Base-by-base conservation (phyloP, 1,140 invertebrate genomes). In the Calliphora vicina region DNA sequence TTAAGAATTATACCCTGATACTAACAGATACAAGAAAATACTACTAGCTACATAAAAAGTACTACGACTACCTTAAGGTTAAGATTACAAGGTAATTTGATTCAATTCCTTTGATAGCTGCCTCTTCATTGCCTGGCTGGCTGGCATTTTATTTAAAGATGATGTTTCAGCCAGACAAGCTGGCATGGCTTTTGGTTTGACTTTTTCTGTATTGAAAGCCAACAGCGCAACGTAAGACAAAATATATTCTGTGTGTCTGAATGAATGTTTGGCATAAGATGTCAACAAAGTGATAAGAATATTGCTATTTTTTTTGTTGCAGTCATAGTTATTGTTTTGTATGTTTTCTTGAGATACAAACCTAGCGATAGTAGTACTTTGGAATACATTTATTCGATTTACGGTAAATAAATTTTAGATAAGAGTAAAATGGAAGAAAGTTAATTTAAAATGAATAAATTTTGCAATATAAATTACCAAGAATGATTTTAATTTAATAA, bases 11-110 rank as follows among this genome's bases (percentile, higher is more conserved):
- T 50, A 50, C 13, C 12, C 45, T 50, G 17, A 50, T 50, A 50
- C 17, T 1, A 50, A 50, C 3, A 76, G 15, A 20, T 76, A 73
- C 25, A n/a, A 29, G 15, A 29, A 74, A 74, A 29, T 76, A n/a
- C n/a, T n/a, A n/a, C n/a, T n/a, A 42, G 15, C 35, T 10, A 42
- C 29, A 42, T 10, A 78, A 78, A 43, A 23, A 13, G 1, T 43
- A 12, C 74, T 13, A 78, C 12, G 13, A 42, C 35, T 45, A 78
- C 74, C 74, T 78, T 78, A 78, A 43, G 74, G n/a, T 78, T 78
- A 78, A 78, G 74, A 78, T 78, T 78, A 78, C 74, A 78, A 78
- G 20, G 74, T 78, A 78, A 78, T 78, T 78, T 78, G 74, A 78
- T 78, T 78, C 35, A 78, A 78, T 78, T 78, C 35, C 74, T 45